Base-by-base conservation (phyloP, 2,888 invertebrate genomes). In the Lepidonotus clava region DNA sequence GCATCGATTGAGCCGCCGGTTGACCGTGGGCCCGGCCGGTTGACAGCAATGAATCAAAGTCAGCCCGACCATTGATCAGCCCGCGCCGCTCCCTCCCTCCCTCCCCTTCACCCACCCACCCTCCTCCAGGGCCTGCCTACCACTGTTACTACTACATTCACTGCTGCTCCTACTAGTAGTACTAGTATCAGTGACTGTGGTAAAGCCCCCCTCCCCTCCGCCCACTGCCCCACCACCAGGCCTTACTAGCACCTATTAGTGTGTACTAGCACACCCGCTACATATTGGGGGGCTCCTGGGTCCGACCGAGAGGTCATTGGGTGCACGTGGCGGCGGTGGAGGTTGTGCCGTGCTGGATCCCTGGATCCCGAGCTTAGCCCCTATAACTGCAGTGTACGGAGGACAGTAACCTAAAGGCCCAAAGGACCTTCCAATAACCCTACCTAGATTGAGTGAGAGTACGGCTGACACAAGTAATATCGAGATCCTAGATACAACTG, bases 41-140 rank as follows among this genome's bases (percentile, higher is more conserved):
- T 80, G 80, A 80, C 80, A 80, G 80, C 80, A 41, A 80, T 80
- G 80, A 80, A 80, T 80, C 80, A 80, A 80, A 80, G 80, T 51
- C 80, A 80, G 46, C 51, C 28, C 24, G 32, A 32, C 80, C 80
- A 80, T 80, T 80, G 80, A 80, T 80, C 80, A 80, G n/a, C 24
- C 32, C 21, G 18, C 40, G 46, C 21, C 71, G 18, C 71, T 38
- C 71, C n/a, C 38, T 38, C 34, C 34, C 6, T 2, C 36, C 71
- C 38, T 21, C 34, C 71, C 71, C 11, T 5, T 34, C 34, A 0
- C 38, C 14, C 71, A 4, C 36, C 38, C 71, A 36, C n/a, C 36
- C 34, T 38, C 2, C 32, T 21, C 71, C 14, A 11, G 36, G 18
- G 38, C 71, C 56, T 5, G 18, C 34, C 71, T 34, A 6, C 71